Evolutionary conservation across 2,113 vertebrate species (phyloP).

Genomic region (Phocoena sinus): DNA sequence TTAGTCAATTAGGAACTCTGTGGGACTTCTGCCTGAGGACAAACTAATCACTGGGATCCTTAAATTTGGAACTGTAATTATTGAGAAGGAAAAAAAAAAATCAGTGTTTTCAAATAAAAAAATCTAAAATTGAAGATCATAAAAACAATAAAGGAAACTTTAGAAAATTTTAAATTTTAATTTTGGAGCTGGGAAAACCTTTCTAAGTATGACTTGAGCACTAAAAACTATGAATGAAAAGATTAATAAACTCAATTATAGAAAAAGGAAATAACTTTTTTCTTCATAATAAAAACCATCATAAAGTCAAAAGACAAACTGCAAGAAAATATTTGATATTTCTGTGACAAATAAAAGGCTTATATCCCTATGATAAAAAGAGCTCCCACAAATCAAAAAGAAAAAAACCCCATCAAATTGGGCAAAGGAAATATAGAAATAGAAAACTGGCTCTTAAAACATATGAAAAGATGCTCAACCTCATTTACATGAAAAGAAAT

Average conservation of each 20-base stretch:
- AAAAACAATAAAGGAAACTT: background rate
- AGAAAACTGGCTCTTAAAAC: background rate
- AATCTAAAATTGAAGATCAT: background rate
- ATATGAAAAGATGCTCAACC: background rate
- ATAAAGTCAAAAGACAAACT: background rate
- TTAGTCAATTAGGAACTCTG: background rate
- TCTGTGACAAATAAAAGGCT: background rate
- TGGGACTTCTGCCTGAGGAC: background rate
- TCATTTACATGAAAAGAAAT: background rate
- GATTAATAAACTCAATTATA: background rate
- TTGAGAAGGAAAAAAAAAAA: slow-evolving; percentile 27
- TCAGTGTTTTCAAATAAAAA: background rate
- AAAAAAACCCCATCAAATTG: background rate
- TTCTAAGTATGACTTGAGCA: background rate
- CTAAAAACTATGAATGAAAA: background rate
- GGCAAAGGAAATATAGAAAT: background rate
- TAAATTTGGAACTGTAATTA: background rate
- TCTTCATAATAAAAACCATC: background rate
- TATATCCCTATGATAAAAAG: background rate
- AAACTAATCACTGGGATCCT: background rate
- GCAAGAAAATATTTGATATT: background rate
- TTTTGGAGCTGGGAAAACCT: background rate
- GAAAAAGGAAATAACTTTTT: background rate
- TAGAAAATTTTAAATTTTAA: background rate
- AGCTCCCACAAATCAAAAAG: background rate